Conservation (phyloP, 1,140 invertebrate species). For the Philopotamus ludificatus region DNA sequence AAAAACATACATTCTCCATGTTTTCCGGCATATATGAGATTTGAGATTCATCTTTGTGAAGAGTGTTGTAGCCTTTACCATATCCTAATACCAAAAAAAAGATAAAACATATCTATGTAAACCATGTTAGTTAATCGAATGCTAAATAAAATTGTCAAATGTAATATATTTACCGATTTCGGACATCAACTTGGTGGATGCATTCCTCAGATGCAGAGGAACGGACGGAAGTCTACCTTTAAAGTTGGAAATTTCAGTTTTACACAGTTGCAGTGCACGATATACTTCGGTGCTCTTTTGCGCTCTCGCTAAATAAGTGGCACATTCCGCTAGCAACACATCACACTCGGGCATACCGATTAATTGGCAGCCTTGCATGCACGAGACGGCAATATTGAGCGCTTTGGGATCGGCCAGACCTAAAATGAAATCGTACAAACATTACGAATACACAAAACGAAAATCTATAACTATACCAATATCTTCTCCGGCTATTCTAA, state of each 20-base stretch:
- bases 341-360: constrained; percentile 82
- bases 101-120: neutral
- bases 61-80: constrained; percentile 62
- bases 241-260: constrained; percentile 59
- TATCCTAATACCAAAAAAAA: constrained; percentile 55
- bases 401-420: constrained; percentile 59
- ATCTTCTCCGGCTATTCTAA: constrained; percentile 77
- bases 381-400: constrained; percentile 65
- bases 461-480: constrained; percentile 45
- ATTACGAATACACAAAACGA: neutral
- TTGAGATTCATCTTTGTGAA: constrained; percentile 57
- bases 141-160: neutral
- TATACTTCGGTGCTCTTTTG: constrained; percentile 74
- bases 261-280: constrained; percentile 64
- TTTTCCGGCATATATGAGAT: constrained; percentile 69
- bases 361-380: constrained; percentile 76
- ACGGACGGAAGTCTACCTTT: constrained; percentile 71
- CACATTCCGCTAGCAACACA: constrained; percentile 73
- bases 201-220: constrained; percentile 76
- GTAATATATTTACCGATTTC: constrained; percentile 60
- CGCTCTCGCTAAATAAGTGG: constrained; percentile 72
- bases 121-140: neutral
- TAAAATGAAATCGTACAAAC: constrained; percentile 38
- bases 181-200: constrained; percentile 76
- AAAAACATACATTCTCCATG: constrained; percentile 63